phyloP scores from a whole-genome alignment of 2,797 vertebrate genomes.

The Epinephelus coioides region DNA sequence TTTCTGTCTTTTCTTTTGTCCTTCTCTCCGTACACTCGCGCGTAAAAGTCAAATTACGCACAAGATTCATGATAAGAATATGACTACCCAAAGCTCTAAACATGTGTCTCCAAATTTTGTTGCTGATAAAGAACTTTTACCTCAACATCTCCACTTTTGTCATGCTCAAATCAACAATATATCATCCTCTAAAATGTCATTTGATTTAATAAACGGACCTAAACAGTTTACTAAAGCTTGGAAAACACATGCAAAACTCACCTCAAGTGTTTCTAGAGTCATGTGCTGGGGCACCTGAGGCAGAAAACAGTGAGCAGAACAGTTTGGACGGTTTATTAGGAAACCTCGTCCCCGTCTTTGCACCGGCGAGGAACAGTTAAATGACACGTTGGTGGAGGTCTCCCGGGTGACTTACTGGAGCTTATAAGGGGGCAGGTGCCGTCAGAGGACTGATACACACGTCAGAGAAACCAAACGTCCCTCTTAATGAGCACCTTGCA shows the following conservation, averaged over 20 bases:
- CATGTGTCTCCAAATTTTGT: background rate
- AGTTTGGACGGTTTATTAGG: conserved; percentile 2
- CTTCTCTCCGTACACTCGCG: conserved; percentile 17
- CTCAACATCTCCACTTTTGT: background rate
- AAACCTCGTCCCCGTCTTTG: conserved; percentile 14
- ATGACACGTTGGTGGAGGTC: conserved; percentile 58
- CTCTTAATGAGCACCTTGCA: conserved; percentile 76
- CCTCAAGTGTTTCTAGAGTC: conserved; percentile 64
- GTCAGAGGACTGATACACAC: conserved; percentile 88
- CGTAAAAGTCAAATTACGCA: conserved; percentile 68
- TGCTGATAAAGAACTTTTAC: background rate
- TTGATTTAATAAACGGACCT: background rate
- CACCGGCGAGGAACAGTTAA: conserved; percentile 32
- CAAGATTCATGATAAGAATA: background rate
- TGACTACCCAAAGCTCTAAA: background rate
- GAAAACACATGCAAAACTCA: conserved; percentile 58
- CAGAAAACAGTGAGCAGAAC: conserved; percentile 21
- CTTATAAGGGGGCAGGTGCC: conserved; percentile 84
- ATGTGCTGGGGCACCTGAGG: conserved; percentile 59
- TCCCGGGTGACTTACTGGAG: conserved; percentile 64
- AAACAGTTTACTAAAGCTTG: background rate
- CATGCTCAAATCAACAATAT: background rate
- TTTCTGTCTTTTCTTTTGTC: background rate
- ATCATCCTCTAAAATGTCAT: background rate
- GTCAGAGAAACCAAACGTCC: conserved; percentile 88